Percentiles rank a stretch among this genome's conserved stretches.
Conservation (phyloP, 2,113 vertebrate species). For the Coregonus clupeaformis region DNA sequence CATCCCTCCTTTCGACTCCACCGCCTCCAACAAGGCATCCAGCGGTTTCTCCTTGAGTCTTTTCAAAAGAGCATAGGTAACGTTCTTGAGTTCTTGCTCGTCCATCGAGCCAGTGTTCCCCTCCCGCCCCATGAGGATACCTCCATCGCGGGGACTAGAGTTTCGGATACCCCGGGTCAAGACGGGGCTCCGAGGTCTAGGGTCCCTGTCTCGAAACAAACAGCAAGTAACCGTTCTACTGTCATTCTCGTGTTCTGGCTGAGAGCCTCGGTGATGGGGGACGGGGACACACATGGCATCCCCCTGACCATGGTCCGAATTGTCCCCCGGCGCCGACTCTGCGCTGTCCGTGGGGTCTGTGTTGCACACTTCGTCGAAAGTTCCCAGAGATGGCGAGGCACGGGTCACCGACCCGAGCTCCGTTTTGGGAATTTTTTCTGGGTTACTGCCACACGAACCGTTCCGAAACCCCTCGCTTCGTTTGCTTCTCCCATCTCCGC, state of each 20-base stretch:
- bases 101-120: conserved; percentile 62
- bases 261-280: conserved; percentile 53
- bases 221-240: conserved; percentile 83
- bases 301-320: conserved; percentile 60
- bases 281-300: conserved; percentile 63
- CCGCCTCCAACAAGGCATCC: conserved; percentile 85
- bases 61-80: conserved; percentile 85
- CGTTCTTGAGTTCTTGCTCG: conserved; percentile 84
- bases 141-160: too few species aligned
- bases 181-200: conserved; percentile 55
- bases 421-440: conserved; percentile 66
- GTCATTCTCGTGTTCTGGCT: conserved; percentile 72
- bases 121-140: conserved; percentile 43
- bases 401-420: conserved; percentile 67
- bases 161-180: conserved; percentile 34
- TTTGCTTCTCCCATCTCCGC: conserved; percentile 74
- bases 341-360: conserved; percentile 64
- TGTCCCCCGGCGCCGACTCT: conserved; percentile 61
- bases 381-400: conserved; percentile 45
- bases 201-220: conserved; percentile 81
- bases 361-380: conserved; percentile 42
- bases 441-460: conserved; percentile 62
- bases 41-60: conserved; percentile 88
- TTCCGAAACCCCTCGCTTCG: conserved; percentile 65
- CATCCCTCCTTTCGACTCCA: conserved; percentile 87